These are phyloP conservation scores for Halesus radiatus DNA, from an alignment of 1,140 invertebrate species.

Conservation along the genomic window DNA sequence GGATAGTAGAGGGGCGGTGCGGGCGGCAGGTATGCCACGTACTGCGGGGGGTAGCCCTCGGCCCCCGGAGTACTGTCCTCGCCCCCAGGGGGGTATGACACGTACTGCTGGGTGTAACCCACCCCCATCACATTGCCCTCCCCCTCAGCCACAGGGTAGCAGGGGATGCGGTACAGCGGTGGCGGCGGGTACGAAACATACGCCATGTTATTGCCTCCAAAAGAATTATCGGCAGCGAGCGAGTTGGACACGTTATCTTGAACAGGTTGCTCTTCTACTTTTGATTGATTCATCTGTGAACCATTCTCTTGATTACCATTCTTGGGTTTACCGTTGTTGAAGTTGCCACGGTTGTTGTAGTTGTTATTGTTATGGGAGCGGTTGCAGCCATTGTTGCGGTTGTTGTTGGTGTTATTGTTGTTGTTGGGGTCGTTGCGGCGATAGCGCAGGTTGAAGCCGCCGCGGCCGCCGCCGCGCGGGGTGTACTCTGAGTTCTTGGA, in stretches of 20 bases:
- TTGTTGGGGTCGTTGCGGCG: conserved; percentile 20
- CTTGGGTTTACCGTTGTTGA: not conserved
- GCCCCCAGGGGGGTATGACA: not conserved
- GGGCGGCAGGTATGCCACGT: conserved; percentile 23
- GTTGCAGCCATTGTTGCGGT: conserved; percentile 19
- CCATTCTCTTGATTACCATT: conserved; percentile 16
- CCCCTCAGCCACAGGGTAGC: conserved; percentile 32
- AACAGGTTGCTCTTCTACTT: not conserved
- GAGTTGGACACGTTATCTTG: not conserved
- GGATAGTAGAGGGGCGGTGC: conserved; percentile 14
- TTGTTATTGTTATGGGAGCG: conserved; percentile 8
- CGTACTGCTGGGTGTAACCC: conserved; percentile 12
- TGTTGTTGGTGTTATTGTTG: conserved; percentile 32
- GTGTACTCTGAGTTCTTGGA: conserved; percentile 35
- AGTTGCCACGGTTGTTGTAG: conserved; percentile 20
- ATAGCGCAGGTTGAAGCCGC: conserved; percentile 21
- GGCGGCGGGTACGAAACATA: conserved; percentile 50
- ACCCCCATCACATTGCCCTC: not conserved
- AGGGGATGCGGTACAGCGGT: conserved; percentile 38
- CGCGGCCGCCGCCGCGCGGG: conserved; percentile 6
- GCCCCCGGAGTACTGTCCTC: not conserved
- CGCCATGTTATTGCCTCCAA: not conserved
- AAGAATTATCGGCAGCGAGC: not conserved
- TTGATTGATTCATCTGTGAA: not conserved
- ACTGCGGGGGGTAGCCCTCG: conserved; percentile 45